Percentiles rank a stretch among this genome's conserved stretches.
Evolutionary conservation across 2,797 vertebrate genomes (phyloP).

Genomic region (Pseudomugil tenellus): DNA sequence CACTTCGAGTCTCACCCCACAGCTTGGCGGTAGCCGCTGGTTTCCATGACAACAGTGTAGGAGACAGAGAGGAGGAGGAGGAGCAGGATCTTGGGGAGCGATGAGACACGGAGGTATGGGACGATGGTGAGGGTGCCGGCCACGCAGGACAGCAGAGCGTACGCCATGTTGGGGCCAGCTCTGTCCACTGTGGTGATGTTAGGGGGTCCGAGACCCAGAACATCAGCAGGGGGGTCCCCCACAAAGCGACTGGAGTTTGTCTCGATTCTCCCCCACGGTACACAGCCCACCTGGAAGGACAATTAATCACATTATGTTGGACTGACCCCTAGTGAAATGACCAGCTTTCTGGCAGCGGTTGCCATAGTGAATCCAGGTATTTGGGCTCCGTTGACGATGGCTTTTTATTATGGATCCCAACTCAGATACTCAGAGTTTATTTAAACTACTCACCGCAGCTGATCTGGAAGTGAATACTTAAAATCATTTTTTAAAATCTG

Average conservation of each 20-base stretch:
- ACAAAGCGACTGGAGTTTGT: slow-evolving; percentile 81
- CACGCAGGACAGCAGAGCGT: slow-evolving; percentile 92
- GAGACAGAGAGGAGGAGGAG: slow-evolving; percentile 91
- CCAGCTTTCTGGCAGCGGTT: too few relatives aligned
- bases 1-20: slow-evolving; percentile 83
- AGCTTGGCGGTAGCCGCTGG: slow-evolving; percentile 90
- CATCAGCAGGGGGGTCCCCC: slow-evolving; percentile 79
- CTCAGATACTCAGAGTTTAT: too few relatives aligned
- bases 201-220: slow-evolving; percentile 65
- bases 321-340: too few relatives aligned
- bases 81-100: slow-evolving; percentile 93
- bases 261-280: slow-evolving; percentile 85
- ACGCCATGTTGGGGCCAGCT: slow-evolving; percentile 88
- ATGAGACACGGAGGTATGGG: slow-evolving; percentile 94
- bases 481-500: too few relatives aligned
- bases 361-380: too few relatives aligned
- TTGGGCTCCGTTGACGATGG: too few relatives aligned
- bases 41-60: slow-evolving; percentile 93
- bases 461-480: too few relatives aligned
- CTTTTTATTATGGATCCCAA: too few relatives aligned
- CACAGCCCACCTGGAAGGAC: slow-evolving; percentile 86
- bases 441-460: too few relatives aligned
- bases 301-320: neutral
- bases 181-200: slow-evolving; percentile 80
- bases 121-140: slow-evolving; percentile 91